A percentile compares a stretch with the other conserved stretches of the same genome.
Evolutionary conservation across 1,140 invertebrate genomes (phyloP).

Genomic region (Formica exsecta): DNA sequence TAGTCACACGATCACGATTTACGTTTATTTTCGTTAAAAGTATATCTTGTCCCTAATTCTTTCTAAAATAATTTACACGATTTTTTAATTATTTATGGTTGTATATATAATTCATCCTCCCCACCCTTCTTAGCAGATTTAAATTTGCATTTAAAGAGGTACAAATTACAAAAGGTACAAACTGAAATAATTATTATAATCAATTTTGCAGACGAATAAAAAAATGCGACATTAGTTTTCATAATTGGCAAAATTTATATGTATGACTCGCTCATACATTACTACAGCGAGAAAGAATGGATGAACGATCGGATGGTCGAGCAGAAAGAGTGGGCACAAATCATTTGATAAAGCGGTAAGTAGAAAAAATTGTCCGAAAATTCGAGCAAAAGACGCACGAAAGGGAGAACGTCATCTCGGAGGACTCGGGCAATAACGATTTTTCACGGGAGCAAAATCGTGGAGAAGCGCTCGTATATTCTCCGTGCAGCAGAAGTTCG

Average conservation of each 20-base stretch:
- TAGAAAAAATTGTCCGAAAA: conserved; percentile 51
- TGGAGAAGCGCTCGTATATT: conserved; percentile 63
- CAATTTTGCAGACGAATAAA: background rate
- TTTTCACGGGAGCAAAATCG: conserved; percentile 63
- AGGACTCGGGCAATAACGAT: conserved; percentile 64
- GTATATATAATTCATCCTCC: too few species aligned
- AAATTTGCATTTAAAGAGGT: too few species aligned
- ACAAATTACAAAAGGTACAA: background rate
- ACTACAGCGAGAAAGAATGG: background rate
- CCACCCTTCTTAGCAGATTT: too few species aligned
- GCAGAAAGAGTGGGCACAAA: background rate
- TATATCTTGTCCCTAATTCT: too few species aligned
- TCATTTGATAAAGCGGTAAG: conserved; percentile 53
- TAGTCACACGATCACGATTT: background rate
- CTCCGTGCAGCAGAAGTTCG: conserved; percentile 63
- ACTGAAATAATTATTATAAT: background rate
- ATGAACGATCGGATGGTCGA: conserved; percentile 5
- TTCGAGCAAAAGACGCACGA: conserved; percentile 2
- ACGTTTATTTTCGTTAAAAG: too few species aligned
- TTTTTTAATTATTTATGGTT: too few species aligned
- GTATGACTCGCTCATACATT: background rate
- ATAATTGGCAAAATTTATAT: background rate
- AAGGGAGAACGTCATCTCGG: conserved; percentile 40
- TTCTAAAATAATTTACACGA: too few species aligned
- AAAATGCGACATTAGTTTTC: background rate